Evolutionary conservation across 2,888 invertebrate genomes (phyloP), one percentile per base, ranked within the genome.

Genomic region (Orchestes rusci): DNA sequence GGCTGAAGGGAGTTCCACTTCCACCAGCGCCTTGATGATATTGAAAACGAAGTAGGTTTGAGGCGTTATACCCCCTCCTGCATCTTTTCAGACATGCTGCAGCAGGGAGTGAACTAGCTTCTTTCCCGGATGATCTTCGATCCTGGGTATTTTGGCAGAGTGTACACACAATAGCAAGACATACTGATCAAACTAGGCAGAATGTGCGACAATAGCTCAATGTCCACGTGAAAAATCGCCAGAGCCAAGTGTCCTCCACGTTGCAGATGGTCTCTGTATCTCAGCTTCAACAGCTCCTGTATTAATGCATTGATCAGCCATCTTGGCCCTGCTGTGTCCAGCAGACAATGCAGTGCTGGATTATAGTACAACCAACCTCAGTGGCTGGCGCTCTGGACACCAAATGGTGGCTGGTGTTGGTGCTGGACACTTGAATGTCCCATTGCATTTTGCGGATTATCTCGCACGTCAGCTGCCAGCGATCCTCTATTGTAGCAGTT

Each of bases 401-500:
- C 32, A 89, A 77, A 53, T 67, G 65, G 45, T 64, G 59, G 60
- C 79, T 82, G 61, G 85, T 88, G 1, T 80, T 75, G 44, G 79
- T 78, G 3, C 82, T 75, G 3, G 84, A 81, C 3, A 87, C 82
- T 64, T 86, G 83, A 15, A 90, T 82, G 56, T 92, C 90, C 63
- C 85, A 82, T 59, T 90, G 86, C 84, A 94, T 89, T 70, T 87
- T 89, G 29, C 85, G 75, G 53, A 93, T 85, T 51, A 93, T 88
- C 65, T 87, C 84, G 57, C 80, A 80, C 73, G 91, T 90, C 31
- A 93, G 68, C 46, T 79, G 75, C 51, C 83, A 76, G 36, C 74
- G 74, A 64, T 88, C 87, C 62, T 49, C 49, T 13, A n/a, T n/a
- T n/a, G n/a, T n/a, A n/a, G n/a, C n/a, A n/a, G n/a, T n/a, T n/a